Conservation (phyloP, 92 coral and sea anemone genomes). For the Paramuricea clavata region DNA sequence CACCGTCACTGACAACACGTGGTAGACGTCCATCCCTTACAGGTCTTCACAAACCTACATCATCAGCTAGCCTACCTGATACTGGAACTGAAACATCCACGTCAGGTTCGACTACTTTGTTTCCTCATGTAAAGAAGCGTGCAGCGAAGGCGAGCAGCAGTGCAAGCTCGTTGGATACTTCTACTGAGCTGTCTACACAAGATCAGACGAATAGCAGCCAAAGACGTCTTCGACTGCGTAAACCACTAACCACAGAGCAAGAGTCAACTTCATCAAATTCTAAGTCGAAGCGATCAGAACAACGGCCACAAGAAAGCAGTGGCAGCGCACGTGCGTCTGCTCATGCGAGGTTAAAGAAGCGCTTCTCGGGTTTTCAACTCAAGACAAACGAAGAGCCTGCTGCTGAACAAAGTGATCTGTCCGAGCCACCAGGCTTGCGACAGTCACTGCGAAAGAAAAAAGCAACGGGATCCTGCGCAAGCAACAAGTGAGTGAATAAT, state of each 20-base stretch:
- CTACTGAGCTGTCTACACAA: constrained; percentile 39
- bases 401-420: constrained; percentile 78
- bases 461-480: constrained; percentile 99
- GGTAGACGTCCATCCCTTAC: constrained; percentile 64
- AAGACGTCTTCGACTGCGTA: constrained; percentile 40
- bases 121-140: constrained; percentile 47
- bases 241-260: constrained; percentile 17
- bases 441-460: constrained; percentile 96
- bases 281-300: constrained; percentile 33
- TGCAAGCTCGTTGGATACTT: constrained; percentile 39
- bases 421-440: constrained; percentile 99
- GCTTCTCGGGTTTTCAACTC: constrained; percentile 26
- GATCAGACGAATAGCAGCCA: constrained; percentile 25
- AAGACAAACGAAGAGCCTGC: constrained; percentile 38
- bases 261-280: constrained; percentile 23
- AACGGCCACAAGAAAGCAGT: constrained; percentile 24
- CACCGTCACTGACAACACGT: constrained; percentile 67
- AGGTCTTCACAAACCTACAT: constrained; percentile 67
- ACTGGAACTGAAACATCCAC: constrained; percentile 48
- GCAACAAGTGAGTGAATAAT: constrained; percentile 76
- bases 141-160: constrained; percentile 38
- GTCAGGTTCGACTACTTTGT: constrained; percentile 7
- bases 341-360: constrained; percentile 30
- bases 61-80: constrained; percentile 51
- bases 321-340: constrained; percentile 34